These are phyloP conservation scores for Aphaenogaster rudis DNA, from an alignment of 1,140 invertebrate species.

Conservation along the genomic window DNA sequence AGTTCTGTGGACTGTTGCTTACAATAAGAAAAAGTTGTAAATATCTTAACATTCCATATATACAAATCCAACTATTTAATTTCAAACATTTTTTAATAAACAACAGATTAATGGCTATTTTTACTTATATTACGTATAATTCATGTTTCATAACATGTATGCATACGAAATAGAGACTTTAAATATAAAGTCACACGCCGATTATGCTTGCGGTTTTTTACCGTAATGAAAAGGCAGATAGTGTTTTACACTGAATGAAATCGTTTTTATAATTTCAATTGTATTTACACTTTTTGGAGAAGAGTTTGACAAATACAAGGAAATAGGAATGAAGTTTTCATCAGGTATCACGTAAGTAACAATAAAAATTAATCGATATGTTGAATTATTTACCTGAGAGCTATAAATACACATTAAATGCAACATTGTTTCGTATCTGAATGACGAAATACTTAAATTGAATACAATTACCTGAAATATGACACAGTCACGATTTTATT, in stretches of 20 bases:
- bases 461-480: conserved; percentile 4
- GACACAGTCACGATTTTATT: neutral
- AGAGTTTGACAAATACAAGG: conserved; percentile 26
- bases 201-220: conserved; percentile 23
- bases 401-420: conserved; percentile 42
- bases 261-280: conserved; percentile 35
- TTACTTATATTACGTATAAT: conserved; percentile 46
- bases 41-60: conserved; percentile 25
- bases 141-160: conserved; percentile 38
- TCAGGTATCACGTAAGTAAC: conserved; percentile 8
- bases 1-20: conserved; percentile 14
- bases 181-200: conserved; percentile 29
- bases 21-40: conserved; percentile 23
- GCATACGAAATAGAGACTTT: conserved; percentile 12
- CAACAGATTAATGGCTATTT: conserved; percentile 43
- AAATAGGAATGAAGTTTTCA: conserved; percentile 29
- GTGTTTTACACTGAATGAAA: conserved; percentile 37
- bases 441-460: neutral
- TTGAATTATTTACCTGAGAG: conserved; percentile 32
- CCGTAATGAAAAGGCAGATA: conserved; percentile 35
- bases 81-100: conserved; percentile 63
- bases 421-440: conserved; percentile 10
- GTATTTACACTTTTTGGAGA: conserved; percentile 64
- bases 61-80: conserved; percentile 58
- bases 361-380: conserved; percentile 42